phyloP scores from a whole-genome alignment of 2,113 vertebrate genomes.

The Diadophis punctatus region DNA sequence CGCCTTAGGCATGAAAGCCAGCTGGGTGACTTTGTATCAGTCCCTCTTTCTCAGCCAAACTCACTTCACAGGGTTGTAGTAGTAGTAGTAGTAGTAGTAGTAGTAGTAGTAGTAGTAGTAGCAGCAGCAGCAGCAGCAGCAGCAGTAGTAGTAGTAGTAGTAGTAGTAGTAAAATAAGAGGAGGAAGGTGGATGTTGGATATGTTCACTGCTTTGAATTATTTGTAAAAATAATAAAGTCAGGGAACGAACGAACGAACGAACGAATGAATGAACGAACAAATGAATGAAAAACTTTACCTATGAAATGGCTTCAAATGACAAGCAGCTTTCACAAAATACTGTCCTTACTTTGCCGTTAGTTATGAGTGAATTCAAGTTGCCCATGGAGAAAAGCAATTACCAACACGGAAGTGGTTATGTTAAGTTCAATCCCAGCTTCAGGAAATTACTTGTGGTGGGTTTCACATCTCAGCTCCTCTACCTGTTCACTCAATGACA shows the following conservation, averaged over 20 bases:
- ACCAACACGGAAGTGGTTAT: neutral
- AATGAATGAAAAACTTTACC: neutral
- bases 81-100: too few species aligned
- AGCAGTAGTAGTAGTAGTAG: too few species aligned
- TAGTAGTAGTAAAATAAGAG: too few species aligned
- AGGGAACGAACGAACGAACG: too few species aligned
- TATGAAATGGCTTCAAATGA: neutral
- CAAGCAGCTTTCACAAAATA: neutral
- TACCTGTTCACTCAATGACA: constrained; percentile 3
- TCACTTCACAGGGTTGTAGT: too few species aligned
- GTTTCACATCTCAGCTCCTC: neutral
- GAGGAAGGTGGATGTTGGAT: too few species aligned
- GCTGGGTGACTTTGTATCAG: too few species aligned
- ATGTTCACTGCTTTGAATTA: neutral
- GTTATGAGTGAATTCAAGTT: neutral
- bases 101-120: too few species aligned
- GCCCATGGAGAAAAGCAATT: neutral
- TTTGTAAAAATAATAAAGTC: neutral
- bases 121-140: too few species aligned
- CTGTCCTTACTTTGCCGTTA: neutral
- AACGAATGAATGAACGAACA: too few species aligned
- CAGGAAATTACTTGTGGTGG: neutral
- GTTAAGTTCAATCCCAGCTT: neutral
- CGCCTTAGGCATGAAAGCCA: too few species aligned
- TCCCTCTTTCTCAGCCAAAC: too few species aligned